Conservation (phyloP, 2,797 vertebrate genomes). For the Ceyx erithaca region DNA sequence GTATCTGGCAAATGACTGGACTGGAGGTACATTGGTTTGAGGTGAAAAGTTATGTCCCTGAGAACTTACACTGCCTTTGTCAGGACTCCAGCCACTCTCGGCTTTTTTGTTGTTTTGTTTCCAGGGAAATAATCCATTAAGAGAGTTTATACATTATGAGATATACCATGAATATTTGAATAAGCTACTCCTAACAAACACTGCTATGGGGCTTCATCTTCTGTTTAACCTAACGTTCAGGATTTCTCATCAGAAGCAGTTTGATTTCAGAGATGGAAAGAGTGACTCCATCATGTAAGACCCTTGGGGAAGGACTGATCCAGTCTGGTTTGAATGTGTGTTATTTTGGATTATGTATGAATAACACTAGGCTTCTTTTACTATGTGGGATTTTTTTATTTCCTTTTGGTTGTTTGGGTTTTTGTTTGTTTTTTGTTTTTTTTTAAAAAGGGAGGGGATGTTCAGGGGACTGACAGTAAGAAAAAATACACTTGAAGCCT, state of each 20-base stretch:
- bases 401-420: neutral
- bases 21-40: neutral
- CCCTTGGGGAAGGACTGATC: neutral
- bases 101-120: neutral
- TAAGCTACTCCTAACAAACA: neutral
- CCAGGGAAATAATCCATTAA: neutral
- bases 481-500: neutral
- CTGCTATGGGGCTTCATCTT: neutral
- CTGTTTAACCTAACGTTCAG: neutral
- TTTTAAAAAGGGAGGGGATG: accelerated
- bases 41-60: neutral
- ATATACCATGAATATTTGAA: neutral
- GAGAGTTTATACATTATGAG: neutral
- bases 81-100: neutral
- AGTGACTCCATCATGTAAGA: neutral
- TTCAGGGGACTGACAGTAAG: neutral
- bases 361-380: neutral
- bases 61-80: neutral
- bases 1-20: neutral
- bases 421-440: too few species aligned
- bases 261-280: neutral
- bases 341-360: neutral
- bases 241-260: neutral
- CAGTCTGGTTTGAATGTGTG: neutral
- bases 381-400: neutral